Evolutionary conservation across 2,888 invertebrate species (phyloP), one percentile per base, ranked within the genome.

Genomic region (Drosophila nr. perissopoda): DNA sequence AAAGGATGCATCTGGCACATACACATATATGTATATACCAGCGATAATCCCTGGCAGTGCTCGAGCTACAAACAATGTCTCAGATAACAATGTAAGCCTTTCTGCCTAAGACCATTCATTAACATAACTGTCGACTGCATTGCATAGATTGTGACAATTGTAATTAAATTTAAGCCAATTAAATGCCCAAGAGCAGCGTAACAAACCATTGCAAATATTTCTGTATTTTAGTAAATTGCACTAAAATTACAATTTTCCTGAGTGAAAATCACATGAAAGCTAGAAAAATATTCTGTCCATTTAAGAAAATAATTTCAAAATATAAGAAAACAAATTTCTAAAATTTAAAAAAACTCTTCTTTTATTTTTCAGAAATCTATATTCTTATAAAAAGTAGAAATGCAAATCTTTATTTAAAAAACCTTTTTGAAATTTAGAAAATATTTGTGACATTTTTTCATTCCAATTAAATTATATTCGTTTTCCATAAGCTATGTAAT

Each of bases 111-210:
- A 4, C n/a, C 18, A 29, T 29, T 29, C 36, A 40, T 27, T 46
- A n/a, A 18, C 42, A 33, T 11, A 25, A 7, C 57, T 31, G 31
- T 4, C 7, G 33, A 48, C 25, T 46, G 16, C 21, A 21, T 1
- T n/a, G 21, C 40, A 57, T 25, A 42, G 57, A 57, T 42, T 58
- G 21, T 42, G 21, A n/a, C 21, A 16, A 42, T 31, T 18, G 16
- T 58, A 58, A 31, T 42, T 58, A 33, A 31, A 29, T 21, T 36
- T 27, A 16, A 27, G 29, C 34, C 60, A 51, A 51, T 36, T 25
- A 46, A 25, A 46, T 46, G 46, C 1, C 34, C 25, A 11, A 16
- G 2, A 31, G 52, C 31, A 31, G 18, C 5, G 11, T 0, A 18
- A n/a, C 27, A 18, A 38, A 27, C 13, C 38, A 46, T 16, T 46